Conservation (phyloP, 2,113 vertebrate species). For the Pedionomus torquatus region DNA sequence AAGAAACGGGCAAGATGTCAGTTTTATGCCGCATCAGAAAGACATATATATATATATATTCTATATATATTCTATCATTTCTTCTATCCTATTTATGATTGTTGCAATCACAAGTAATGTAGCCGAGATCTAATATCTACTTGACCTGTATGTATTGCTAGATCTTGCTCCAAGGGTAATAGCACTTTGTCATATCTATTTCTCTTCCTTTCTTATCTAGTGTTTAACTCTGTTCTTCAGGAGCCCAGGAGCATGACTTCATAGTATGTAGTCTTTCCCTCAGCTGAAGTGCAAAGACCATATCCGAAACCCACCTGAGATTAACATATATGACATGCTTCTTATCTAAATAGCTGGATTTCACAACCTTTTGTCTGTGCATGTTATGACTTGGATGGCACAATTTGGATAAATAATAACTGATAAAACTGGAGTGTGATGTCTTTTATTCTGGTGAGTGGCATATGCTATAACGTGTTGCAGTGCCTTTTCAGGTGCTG, state of each 20-base stretch:
- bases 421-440: not conserved
- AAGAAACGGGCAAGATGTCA: slow-evolving; percentile 56
- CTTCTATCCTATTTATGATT: slow-evolving; percentile 59
- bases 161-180: not conserved
- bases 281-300: not conserved
- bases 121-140: not conserved
- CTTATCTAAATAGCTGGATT: not conserved
- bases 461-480: accelerated
- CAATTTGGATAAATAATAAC: not conserved
- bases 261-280: not conserved
- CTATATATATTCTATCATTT: slow-evolving; percentile 49
- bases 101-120: slow-evolving; percentile 64
- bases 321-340: not conserved
- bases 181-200: not conserved
- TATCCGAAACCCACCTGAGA: not conserved
- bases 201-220: not conserved
- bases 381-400: not conserved
- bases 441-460: not conserved
- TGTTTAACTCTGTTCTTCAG: not conserved
- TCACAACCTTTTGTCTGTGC: not conserved
- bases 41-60: slow-evolving; percentile 59
- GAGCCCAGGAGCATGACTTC: not conserved
- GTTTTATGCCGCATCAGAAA: slow-evolving; percentile 61
- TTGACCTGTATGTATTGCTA: slow-evolving; percentile 15
- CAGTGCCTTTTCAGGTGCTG: not conserved